Evolutionary conservation across 2,888 invertebrate genomes (phyloP).

Genomic region (Xestoiulus laeticollis): DNA sequence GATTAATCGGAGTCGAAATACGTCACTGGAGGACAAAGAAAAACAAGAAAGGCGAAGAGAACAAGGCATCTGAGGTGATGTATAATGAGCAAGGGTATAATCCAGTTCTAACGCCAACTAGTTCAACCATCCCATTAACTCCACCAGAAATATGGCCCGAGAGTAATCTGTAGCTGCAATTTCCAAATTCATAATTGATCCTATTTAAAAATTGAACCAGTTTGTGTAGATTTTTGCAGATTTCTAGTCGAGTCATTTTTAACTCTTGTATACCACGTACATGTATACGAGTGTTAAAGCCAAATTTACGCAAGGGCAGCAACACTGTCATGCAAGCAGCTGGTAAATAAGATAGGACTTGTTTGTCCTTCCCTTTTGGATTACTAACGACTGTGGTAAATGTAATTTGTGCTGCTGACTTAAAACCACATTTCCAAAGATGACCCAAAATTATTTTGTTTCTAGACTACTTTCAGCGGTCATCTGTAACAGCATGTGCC

Average conservation of each 20-base stretch:
- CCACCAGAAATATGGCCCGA: not conserved
- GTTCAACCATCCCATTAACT: not conserved
- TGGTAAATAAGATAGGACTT: not conserved
- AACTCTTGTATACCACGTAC: not conserved
- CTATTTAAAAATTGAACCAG: not conserved
- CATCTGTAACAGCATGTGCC: no score
- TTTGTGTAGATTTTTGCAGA: conserved; percentile 6
- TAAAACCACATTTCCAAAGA: not conserved
- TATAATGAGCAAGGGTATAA: not conserved
- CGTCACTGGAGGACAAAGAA: conserved; percentile 24
- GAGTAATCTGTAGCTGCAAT: not conserved
- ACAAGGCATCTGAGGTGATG: not conserved
- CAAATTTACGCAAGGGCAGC: not conserved
- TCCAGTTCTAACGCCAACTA: not conserved
- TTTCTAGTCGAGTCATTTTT: not conserved
- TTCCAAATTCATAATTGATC: not conserved
- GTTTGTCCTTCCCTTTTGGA: not conserved
- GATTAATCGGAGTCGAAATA: conserved; percentile 51
- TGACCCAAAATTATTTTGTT: not conserved
- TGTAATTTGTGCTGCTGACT: not conserved
- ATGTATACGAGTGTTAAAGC: not conserved
- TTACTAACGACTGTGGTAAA: not conserved
- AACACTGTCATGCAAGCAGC: not conserved
- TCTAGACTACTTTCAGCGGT: not conserved
- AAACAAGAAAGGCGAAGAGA: conserved; percentile 29